Evolutionary conservation across 2,113 vertebrate genomes (phyloP), one percentile per base, ranked within the genome.

Genomic region (Paralichthys olivaceus): DNA sequence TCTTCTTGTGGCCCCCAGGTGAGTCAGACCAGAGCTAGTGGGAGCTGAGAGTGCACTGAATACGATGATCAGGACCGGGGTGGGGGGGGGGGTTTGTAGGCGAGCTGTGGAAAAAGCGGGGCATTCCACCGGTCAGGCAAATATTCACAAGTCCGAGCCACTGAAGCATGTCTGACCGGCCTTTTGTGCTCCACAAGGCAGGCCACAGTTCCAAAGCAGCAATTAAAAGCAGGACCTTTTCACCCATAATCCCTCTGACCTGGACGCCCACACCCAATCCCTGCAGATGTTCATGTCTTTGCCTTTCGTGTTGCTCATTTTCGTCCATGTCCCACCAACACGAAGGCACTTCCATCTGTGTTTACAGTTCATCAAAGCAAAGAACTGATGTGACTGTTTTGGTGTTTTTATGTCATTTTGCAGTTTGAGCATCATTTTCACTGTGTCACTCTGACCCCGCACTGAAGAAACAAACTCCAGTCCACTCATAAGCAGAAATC

Each of bases 151-250:
- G 84, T 93, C 94, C 93, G 73, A 88, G 84, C 89, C 88, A 93
- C 83, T 94, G 93, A 94, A 86, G 83, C 88, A 89, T 90, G 91
- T 91, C 85, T 89, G 88, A 95, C 87, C 75, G 77, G 83, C 70
- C 94, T 93, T 95, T 92, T 94, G 92, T 93, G 87, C 90, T 94
- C 89, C 90, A 87, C 86, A 72, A 58, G 80, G 90, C 89, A 90
- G 93, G 92, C 91, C 91, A 89, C 88, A 85, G 94, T 93, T 84
- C 90, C 85, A 88, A 84, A 86, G 87, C 89, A 74, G 90, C 93
- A 95, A 94, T 95, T 94, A 95, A 95, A 91, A 94, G 92, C 90
- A 92, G 90, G 93, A 89, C 89, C 90, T 94, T 92, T 95, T 93
- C 91, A 93, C 93, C 91, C 74, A 70, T 94, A 95, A 96, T 94